phyloP scores from a whole-genome alignment of 1,140 invertebrate species.

The Centruroides vittatus region DNA sequence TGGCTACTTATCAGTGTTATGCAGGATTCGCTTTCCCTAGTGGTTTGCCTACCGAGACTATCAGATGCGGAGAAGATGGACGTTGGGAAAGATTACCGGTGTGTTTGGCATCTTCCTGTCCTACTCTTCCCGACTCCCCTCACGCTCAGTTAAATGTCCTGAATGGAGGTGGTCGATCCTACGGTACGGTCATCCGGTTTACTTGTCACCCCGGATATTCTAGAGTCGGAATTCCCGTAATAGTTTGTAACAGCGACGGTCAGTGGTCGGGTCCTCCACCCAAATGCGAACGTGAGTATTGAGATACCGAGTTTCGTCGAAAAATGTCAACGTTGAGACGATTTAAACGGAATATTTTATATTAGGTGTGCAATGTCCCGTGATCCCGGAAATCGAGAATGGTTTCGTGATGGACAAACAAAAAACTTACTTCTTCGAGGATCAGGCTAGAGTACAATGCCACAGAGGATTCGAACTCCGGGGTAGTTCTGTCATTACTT shows the following conservation, averaged over 20 bases:
- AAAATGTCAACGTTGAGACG: too few relatives aligned
- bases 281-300: constrained; percentile 51
- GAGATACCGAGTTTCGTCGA: too few relatives aligned
- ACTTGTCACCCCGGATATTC: constrained; percentile 88
- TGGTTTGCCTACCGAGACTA: constrained; percentile 69
- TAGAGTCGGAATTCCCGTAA: constrained; percentile 67
- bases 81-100: constrained; percentile 81
- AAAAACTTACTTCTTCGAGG: constrained; percentile 61
- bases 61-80: constrained; percentile 72
- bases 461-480: constrained; percentile 71
- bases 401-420: constrained; percentile 21
- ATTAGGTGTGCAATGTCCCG: constrained; percentile 51
- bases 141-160: constrained; percentile 77
- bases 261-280: constrained; percentile 90
- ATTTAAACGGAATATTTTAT: too few relatives aligned
- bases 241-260: constrained; percentile 89
- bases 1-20: constrained; percentile 91
- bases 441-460: constrained; percentile 84
- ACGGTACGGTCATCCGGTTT: constrained; percentile 87
- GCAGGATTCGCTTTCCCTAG: constrained; percentile 88
- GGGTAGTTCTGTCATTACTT: constrained; percentile 70
- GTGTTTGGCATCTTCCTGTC: constrained; percentile 82
- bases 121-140: constrained; percentile 66
- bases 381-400: constrained; percentile 48
- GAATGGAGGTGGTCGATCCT: constrained; percentile 82